phyloP scores from a whole-genome alignment of 1,140 invertebrate genomes.

The Nomia melanderi region DNA sequence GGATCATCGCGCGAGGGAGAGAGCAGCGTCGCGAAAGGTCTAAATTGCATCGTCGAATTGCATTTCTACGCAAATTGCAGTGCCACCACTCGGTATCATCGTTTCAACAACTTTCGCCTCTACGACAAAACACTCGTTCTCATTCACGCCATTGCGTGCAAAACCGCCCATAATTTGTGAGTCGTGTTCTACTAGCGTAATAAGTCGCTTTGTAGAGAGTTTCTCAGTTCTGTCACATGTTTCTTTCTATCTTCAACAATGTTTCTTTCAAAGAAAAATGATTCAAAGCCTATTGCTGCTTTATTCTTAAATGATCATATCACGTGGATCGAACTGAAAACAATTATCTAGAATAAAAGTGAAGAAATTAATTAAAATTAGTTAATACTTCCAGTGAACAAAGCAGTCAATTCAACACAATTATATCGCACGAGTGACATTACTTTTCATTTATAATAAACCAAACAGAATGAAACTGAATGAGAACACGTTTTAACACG shows the following conservation, averaged over 20 bases:
- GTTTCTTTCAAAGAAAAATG: background rate
- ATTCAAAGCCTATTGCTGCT: background rate
- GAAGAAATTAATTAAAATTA: no score
- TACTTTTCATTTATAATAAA: no score
- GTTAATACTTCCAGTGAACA: no score
- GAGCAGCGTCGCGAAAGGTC: background rate
- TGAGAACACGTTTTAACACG: no score
- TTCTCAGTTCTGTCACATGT: background rate
- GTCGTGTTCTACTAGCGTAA: background rate
- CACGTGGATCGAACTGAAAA: no score
- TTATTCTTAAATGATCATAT: no score
- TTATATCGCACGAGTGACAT: no score
- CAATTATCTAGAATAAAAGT: no score
- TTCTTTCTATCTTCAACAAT: background rate
- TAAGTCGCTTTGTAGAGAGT: background rate
- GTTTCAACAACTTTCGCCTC: slow-evolving; percentile 8
- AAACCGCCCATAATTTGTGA: slow-evolving; percentile 17
- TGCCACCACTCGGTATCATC: background rate
- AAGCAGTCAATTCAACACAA: no score
- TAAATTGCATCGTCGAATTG: slow-evolving; percentile 8
- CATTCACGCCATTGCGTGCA: background rate
- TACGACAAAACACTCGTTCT: background rate
- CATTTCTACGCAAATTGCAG: slow-evolving; percentile 27
- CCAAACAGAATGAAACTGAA: no score
- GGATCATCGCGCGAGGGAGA: background rate